These are phyloP conservation scores for Zaprionus lineosus DNA, from an alignment of 2,888 invertebrate genomes.

Conservation along the genomic window DNA sequence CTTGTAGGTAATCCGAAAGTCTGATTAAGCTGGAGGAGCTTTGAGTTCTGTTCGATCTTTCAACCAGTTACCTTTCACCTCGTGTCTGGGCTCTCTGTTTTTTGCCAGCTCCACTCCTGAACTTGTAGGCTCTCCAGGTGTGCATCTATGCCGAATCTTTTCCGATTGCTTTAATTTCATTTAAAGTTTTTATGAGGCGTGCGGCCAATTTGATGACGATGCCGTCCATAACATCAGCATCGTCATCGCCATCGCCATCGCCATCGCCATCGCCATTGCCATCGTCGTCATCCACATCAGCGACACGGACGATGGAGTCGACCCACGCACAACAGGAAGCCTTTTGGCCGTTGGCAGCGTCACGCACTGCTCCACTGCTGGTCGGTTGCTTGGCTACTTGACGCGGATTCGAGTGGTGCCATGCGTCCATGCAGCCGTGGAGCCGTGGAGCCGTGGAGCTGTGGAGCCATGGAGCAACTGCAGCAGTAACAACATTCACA, in stretches of 20 bases:
- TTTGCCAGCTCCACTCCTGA: not conserved
- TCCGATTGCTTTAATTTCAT: slow-evolving; percentile 7
- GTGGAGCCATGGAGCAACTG: slow-evolving; percentile 27
- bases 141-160: slow-evolving; percentile 15
- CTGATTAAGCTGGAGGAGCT: too few relatives aligned
- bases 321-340: slow-evolving; percentile 54
- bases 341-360: slow-evolving; percentile 49
- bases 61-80: too few relatives aligned
- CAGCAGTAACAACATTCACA: slow-evolving; percentile 43
- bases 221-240: slow-evolving; percentile 18
- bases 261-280: slow-evolving; percentile 17
- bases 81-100: too few relatives aligned
- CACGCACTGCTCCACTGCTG: slow-evolving; percentile 42
- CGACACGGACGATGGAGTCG: slow-evolving; percentile 21
- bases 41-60: too few relatives aligned
- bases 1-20: too few relatives aligned
- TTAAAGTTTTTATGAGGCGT: slow-evolving; percentile 61
- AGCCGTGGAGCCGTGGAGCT: too few relatives aligned
- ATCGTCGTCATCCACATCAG: slow-evolving; percentile 15
- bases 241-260: slow-evolving; percentile 19
- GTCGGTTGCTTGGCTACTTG: slow-evolving; percentile 14
- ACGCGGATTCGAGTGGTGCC: slow-evolving; percentile 2
- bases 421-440: too few relatives aligned
- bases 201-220: slow-evolving; percentile 58
- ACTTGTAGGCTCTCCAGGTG: slow-evolving; percentile 22